Conservation (phyloP, 2,113 vertebrate genomes). For the Hemibagrus wyckioides region DNA sequence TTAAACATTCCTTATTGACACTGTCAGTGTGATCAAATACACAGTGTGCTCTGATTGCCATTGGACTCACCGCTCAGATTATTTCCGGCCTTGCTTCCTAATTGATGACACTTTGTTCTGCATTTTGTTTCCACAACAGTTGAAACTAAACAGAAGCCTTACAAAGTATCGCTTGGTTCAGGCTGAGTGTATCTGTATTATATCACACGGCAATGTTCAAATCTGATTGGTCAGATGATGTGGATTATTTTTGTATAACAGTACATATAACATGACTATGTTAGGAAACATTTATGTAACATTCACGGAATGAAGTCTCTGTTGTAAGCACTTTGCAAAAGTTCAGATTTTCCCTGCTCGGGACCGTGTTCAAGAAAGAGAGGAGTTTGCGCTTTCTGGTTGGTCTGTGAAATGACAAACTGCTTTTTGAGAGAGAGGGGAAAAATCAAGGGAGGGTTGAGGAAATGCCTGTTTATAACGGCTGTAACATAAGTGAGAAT, state of each 20-base stretch:
- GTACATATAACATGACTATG: not conserved
- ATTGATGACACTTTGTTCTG: slow-evolving; percentile 47
- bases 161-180: not conserved
- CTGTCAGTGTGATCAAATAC: slow-evolving; percentile 56
- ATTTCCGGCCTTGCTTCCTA: slow-evolving; percentile 34
- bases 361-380: not conserved
- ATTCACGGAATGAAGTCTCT: not conserved
- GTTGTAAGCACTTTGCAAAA: not conserved
- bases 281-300: not conserved
- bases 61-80: slow-evolving; percentile 29
- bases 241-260: not conserved
- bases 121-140: slow-evolving; percentile 21
- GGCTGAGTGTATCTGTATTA: not conserved
- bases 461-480: not conserved
- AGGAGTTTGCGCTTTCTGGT: not conserved
- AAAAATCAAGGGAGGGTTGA: not conserved
- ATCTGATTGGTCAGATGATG: not conserved
- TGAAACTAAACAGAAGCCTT: not conserved
- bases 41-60: slow-evolving; percentile 45
- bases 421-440: not conserved
- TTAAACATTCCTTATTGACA: slow-evolving; percentile 59
- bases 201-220: not conserved
- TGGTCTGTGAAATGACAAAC: not conserved
- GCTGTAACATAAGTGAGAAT: not conserved
- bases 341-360: not conserved